phyloP scores from a whole-genome alignment of 1,140 invertebrate genomes.

The Bombus polaris region DNA sequence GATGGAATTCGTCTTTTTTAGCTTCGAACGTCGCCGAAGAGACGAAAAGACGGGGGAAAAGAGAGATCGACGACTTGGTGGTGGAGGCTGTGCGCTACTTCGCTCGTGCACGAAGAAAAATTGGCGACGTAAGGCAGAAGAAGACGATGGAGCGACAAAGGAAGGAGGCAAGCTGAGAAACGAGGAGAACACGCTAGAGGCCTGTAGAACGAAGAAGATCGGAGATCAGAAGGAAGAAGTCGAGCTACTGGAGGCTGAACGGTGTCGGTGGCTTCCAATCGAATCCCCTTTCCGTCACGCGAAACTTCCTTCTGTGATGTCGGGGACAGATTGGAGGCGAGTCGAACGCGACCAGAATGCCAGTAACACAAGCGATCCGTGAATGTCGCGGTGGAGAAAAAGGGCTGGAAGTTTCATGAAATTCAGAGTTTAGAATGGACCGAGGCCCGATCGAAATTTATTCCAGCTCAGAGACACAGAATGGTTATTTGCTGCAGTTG shows the following conservation, averaged over 20 bases:
- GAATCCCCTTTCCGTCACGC: slow-evolving; percentile 33
- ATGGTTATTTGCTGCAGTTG: too few relatives aligned
- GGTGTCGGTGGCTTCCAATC: slow-evolving; percentile 29
- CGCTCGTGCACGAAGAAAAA: not conserved
- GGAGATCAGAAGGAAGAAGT: not conserved
- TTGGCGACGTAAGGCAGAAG: not conserved
- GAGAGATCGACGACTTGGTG: not conserved
- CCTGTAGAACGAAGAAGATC: not conserved
- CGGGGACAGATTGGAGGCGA: slow-evolving; percentile 27
- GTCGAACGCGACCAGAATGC: slow-evolving; percentile 28
- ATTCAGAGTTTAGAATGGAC: not conserved
- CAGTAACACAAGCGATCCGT: slow-evolving; percentile 33
- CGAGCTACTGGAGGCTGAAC: not conserved
- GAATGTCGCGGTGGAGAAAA: not conserved
- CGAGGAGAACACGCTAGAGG: not conserved
- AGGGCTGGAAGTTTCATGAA: slow-evolving; percentile 8
- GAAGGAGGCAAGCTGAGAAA: too few relatives aligned
- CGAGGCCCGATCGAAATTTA: not conserved
- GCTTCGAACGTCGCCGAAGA: not conserved
- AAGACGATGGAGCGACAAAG: too few relatives aligned
- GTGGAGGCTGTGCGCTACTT: not conserved
- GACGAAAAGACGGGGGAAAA: not conserved
- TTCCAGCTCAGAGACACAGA: not conserved
- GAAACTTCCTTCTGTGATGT: not conserved
- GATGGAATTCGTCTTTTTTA: not conserved